Base-by-base conservation (phyloP, 1,140 invertebrate species). In the Oedothorax gibbosus region DNA sequence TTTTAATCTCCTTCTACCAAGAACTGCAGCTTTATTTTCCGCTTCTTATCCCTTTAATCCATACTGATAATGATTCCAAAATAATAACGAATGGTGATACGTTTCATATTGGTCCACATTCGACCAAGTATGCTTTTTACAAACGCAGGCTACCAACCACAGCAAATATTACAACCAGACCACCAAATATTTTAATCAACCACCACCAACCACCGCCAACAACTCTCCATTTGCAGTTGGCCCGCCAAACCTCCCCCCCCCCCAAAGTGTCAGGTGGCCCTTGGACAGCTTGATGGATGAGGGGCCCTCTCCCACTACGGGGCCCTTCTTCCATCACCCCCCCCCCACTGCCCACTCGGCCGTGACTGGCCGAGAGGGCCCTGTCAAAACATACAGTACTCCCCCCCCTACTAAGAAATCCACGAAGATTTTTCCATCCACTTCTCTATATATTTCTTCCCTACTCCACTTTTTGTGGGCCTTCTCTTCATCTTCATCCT, bases 291-390 rank as follows among this genome's bases (percentile, higher is more conserved):
- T 82, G 80, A 82, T 82, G 80, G 80, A 82, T 82, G 80, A 73
- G 80, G 80, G 80, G 80, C 56, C 80, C 80, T 73, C 80, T 73
- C 73, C 80, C 35, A 35, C 35, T 35, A 35, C 35, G 75, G 80
- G 80, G 68, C 66, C 80, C 80, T 82, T 64, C 79, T 82, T 82
- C 79, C 79, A 82, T 82, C 79, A 82, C 80, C 80, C 66, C 80
- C 80, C 73, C 65, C 80, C 73, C 73, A 68, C 80, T 73, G 72
- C 80, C 72, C 80, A 68, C 80, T 82, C 80, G 73, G 10, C 80
- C 80, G 35, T 82, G 80, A 82, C 80, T 60, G 80, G 80, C 80
- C 80, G 35, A 35, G 35, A 35, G 35, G 35, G 35, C 35, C 35
- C 35, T 82, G 80, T 82, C 80, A 82, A 82, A 82, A 82, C 80